Evolutionary conservation across 2,113 vertebrate species (phyloP), one percentile per base, ranked within the genome.

Genomic region (Hipposideros armiger): DNA sequence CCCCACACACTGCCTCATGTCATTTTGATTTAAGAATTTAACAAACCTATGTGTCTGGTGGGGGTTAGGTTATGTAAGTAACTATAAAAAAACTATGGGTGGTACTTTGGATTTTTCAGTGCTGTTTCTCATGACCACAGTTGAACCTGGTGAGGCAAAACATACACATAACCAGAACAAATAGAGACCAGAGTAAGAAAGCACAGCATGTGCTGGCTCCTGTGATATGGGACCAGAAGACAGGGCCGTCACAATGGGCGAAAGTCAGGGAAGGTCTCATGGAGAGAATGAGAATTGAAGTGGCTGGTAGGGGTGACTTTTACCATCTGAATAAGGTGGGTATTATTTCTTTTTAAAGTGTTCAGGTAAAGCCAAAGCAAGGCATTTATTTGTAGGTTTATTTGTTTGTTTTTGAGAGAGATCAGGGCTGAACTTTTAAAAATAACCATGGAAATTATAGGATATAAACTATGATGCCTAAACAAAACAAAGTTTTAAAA

Each of bases 401-500:
- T 82, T 58, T 86, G 36, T 95, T 96, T 91, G 87, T 67, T 91
- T 95, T 87, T 81, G 80, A 94, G 76, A 92, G 14, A 72, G 54
- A 87, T 95, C 30, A 56, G 54, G 88, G 69, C 73, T 62, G 47
- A 72, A 66, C 32, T 95, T 89, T 96, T 80, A 70, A 96, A 96
- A 95, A 93, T 95, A 96, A 19, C 74, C 47, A 40, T 32, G 26
- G 47, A 95, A 91, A 91, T 93, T 86, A 95, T 42, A 96, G 94
- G 83, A 84, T 96, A 84, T 90, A 40, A 87, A 50, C 73, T 92
- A 90, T 54, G 56, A 50, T 90, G 81, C 26, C 60, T 50, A 95
- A 90, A 86, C 72, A 56, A 32, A 70, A 54, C 32, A 87, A 54
- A 72, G 15, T 45, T 67, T 91, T 70, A 54, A 78, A 96, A 85